phyloP scores from a whole-genome alignment of 2,888 invertebrate genomes.

The Tetranychus piercei region DNA sequence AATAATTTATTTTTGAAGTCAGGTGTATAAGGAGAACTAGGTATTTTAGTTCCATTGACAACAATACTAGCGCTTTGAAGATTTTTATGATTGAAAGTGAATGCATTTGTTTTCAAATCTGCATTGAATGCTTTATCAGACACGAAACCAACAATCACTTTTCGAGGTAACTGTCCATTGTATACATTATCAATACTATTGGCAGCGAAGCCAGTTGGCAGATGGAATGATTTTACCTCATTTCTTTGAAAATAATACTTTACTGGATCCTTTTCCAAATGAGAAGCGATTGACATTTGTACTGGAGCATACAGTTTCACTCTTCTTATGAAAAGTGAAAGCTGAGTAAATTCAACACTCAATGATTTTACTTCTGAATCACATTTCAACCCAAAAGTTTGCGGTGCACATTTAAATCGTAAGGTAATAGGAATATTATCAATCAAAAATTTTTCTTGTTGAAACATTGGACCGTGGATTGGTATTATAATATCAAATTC shows the following conservation, averaged over 20 bases:
- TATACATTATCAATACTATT: not conserved
- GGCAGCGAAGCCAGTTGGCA: not conserved
- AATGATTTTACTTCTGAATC: not conserved
- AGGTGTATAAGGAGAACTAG: not conserved
- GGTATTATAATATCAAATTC: not conserved
- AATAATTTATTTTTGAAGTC: not conserved
- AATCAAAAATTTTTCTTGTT: not conserved
- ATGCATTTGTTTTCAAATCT: not conserved
- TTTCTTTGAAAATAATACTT: not conserved
- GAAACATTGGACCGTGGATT: not conserved
- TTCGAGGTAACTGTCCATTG: constrained; percentile 7
- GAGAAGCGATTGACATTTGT: not conserved
- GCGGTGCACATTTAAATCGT: not conserved
- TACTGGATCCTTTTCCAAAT: not conserved
- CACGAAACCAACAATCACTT: not conserved
- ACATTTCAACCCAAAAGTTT: not conserved
- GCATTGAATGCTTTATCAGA: not conserved
- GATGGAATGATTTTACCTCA: not conserved
- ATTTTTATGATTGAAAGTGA: not conserved
- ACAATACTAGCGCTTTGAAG: not conserved
- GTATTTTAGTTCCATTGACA: not conserved
- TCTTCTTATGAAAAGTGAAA: not conserved
- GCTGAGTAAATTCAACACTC: not conserved
- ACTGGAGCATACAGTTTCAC: not conserved
- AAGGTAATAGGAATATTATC: not conserved